Percentiles rank a stretch among this genome's conserved stretches.
Evolutionary conservation across 2,888 invertebrate species (phyloP).

Genomic region (Oscheius onirici): DNA sequence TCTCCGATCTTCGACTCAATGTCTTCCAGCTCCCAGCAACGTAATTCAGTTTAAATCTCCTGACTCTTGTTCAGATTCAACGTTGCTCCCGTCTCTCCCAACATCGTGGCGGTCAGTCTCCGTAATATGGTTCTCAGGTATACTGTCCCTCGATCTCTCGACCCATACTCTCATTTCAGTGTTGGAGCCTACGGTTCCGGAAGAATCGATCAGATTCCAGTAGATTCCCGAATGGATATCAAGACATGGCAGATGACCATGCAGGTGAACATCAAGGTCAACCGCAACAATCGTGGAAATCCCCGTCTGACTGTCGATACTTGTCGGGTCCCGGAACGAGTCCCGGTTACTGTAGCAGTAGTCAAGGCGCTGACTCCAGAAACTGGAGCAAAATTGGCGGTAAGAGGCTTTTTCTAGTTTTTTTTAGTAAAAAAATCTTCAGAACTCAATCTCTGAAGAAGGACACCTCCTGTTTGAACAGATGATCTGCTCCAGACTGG

Average conservation of each 20-base stretch:
- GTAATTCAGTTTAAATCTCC: background rate
- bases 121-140: conserved; percentile 21
- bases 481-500: conserved; percentile 46
- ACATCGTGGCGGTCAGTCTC: conserved; percentile 6
- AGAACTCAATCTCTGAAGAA: conserved; percentile 44
- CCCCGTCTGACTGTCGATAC: conserved; percentile 44
- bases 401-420: background rate
- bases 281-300: conserved; percentile 44
- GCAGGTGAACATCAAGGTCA: conserved; percentile 35
- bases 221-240: conserved; percentile 23
- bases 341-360: conserved; percentile 32
- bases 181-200: conserved; percentile 24
- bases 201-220: conserved; percentile 1
- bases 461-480: conserved; percentile 42
- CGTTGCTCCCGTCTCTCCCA: conserved; percentile 16
- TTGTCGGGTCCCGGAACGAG: conserved; percentile 31
- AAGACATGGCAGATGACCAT: conserved; percentile 11
- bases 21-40: conserved; percentile 22
- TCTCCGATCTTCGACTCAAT: conserved; percentile 17
- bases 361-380: conserved; percentile 23
- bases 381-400: conserved; percentile 28
- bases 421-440: background rate
- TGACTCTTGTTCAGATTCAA: conserved; percentile 16
- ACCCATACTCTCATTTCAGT: conserved; percentile 26
- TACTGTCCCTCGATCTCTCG: background rate